Evolutionary conservation across 2,797 vertebrate genomes (phyloP), one percentile per base, ranked within the genome.

Genomic region (Jordanella pulchra): DNA sequence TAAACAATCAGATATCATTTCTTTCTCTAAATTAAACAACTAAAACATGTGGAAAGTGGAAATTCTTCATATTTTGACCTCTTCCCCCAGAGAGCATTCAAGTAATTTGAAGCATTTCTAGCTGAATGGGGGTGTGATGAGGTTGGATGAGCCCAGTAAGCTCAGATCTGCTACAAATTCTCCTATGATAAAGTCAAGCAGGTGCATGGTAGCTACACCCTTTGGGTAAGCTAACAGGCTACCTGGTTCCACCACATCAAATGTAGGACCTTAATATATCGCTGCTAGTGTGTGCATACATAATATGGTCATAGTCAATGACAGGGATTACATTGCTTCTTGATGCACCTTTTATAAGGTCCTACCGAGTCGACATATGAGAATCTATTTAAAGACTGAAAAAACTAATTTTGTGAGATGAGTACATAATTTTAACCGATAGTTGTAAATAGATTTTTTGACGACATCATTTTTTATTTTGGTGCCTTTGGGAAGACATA

Each of bases 1-100:
- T 55, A 54, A 72, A 60, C 53, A 70, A 54, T 25, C 65, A 45
- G 18, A 11, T 68, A 21, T 56, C 27, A 69, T 42, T n/a, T 76
- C 18, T 69, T 25, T 44, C 1, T 12, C 17, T 71, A 28, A 70
- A 60, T 39, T 17, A 65, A 75, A 72, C 64, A 30, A 70, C 48
- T 61, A 27, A 7, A 7, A 55, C 28, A 71, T 73, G 4, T 28
- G n/a, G 23, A 53, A 11, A 23, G 21, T 27, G 2, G 32, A 72
- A 68, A 28, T 30, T 35, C n/a, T 35, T 35, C 17, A 30, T 35
- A 35, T 61, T 32, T 42, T 63, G 5, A 13, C 35, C 60, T 63
- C 35, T 10, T 3, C 7, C 3, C 23, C 17, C 18, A 7, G 18
- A 56, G 55, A 56, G 10, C 1, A 17, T 30, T 58, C 9, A 17